Conservation (phyloP, 92 coral and sea anemone species). For the Diadumene lineata region DNA sequence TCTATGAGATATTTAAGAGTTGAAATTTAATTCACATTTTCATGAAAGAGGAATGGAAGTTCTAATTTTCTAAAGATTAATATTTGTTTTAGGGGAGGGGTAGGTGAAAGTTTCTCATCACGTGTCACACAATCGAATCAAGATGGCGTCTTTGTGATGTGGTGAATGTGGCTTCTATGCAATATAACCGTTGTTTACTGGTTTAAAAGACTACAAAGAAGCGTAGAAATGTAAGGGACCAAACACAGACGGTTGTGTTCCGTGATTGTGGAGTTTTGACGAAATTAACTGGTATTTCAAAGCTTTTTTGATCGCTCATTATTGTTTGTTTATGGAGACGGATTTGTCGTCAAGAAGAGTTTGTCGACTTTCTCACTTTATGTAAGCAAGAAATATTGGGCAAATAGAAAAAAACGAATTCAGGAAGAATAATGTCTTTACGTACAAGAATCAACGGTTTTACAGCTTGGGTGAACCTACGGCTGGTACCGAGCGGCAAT, state of each 20-base stretch:
- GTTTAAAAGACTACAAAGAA: not conserved
- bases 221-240: not conserved
- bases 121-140: not conserved
- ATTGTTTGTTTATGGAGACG: not conserved
- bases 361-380: not conserved
- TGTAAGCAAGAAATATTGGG: not conserved
- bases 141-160: not conserved
- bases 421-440: constrained; percentile 51
- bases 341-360: not conserved
- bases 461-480: constrained; percentile 97
- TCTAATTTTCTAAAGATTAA: no score
- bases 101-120: not conserved
- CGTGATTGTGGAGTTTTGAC: no score
- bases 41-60: no score
- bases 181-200: not conserved
- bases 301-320: not conserved
- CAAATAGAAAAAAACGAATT: not conserved
- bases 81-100: no score
- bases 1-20: no score
- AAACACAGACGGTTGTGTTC: not conserved
- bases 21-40: no score
- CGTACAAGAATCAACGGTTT: constrained; percentile 98
- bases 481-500: constrained; percentile 87
- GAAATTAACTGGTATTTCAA: no score
- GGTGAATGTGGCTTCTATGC: not conserved